Percentiles rank a stretch among this genome's conserved stretches.
Conservation (phyloP, 2,888 invertebrate genomes). For the Aleiodes testaceus region DNA sequence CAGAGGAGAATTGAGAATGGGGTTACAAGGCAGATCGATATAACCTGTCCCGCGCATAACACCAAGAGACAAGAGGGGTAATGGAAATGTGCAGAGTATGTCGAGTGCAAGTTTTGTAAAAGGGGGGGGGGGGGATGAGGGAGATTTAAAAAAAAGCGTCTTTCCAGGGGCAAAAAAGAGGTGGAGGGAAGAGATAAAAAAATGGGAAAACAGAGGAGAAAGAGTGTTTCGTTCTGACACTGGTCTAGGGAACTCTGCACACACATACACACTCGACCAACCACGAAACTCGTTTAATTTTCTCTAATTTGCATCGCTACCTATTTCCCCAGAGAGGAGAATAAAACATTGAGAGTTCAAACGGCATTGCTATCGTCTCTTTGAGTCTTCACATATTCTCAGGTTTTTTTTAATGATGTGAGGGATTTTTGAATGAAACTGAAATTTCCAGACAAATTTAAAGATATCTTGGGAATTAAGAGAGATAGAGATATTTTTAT, state of each 20-base stretch:
- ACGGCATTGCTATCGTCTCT: constrained; percentile 34
- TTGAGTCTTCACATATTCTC: constrained; percentile 14
- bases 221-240: no score
- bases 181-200: constrained; percentile 16
- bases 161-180: not conserved
- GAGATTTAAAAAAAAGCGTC: not conserved
- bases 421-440: no score
- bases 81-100: constrained; percentile 41
- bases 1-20: constrained; percentile 24
- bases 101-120: constrained; percentile 23
- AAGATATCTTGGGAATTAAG: no score
- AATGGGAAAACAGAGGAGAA: not conserved
- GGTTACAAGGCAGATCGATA: constrained; percentile 39
- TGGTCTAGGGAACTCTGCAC: not conserved
- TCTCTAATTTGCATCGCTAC: constrained; percentile 50
- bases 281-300: constrained; percentile 48
- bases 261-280: constrained; percentile 37
- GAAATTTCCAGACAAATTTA: not conserved
- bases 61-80: constrained; percentile 38
- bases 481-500: no score
- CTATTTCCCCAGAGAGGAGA: not conserved
- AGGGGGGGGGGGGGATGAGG: not conserved
- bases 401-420: no score
- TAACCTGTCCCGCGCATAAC: constrained; percentile 39
- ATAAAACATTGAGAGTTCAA: not conserved